These are phyloP conservation scores for Calliopum simillimum DNA, from an alignment of 2,888 invertebrate species.

Conservation along the genomic window DNA sequence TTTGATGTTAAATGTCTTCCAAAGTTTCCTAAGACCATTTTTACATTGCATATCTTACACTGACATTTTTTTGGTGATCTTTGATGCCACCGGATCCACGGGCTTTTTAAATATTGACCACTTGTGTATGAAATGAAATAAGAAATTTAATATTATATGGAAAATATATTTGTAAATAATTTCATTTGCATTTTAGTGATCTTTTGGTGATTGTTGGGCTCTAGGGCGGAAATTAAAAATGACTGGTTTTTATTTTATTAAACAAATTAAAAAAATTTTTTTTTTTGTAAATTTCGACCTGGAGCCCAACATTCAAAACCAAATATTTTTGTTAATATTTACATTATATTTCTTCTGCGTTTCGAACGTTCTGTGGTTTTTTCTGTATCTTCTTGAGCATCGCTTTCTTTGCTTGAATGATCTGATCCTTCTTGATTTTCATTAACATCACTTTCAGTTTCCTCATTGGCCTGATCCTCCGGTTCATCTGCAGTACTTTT, in stretches of 20 bases:
- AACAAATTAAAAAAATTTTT: too few relatives aligned
- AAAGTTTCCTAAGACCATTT: slow-evolving; percentile 33
- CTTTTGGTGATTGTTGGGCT: too few relatives aligned
- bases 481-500: slow-evolving; percentile 13
- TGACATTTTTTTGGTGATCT: slow-evolving; percentile 21
- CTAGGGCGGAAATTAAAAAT: too few relatives aligned
- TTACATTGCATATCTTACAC: slow-evolving; percentile 36
- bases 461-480: slow-evolving; percentile 1
- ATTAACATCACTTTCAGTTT: slow-evolving; percentile 1
- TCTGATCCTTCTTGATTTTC: slow-evolving; percentile 4
- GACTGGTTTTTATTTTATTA: too few relatives aligned
- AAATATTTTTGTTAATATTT: neutral
- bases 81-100: slow-evolving; percentile 7
- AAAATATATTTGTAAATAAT: too few relatives aligned
- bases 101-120: neutral
- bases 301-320: too few relatives aligned
- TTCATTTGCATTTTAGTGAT: too few relatives aligned
- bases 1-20: slow-evolving; percentile 30
- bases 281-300: too few relatives aligned
- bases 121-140: neutral
- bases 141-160: neutral
- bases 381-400: neutral
- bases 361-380: neutral
- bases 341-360: neutral
- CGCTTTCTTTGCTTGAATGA: slow-evolving; percentile 16